Percentiles rank a stretch among this genome's conserved stretches.
These are phyloP conservation scores for Trigoniulus corallinus DNA, from an alignment of 1,140 invertebrate genomes.

Conservation along the genomic window DNA sequence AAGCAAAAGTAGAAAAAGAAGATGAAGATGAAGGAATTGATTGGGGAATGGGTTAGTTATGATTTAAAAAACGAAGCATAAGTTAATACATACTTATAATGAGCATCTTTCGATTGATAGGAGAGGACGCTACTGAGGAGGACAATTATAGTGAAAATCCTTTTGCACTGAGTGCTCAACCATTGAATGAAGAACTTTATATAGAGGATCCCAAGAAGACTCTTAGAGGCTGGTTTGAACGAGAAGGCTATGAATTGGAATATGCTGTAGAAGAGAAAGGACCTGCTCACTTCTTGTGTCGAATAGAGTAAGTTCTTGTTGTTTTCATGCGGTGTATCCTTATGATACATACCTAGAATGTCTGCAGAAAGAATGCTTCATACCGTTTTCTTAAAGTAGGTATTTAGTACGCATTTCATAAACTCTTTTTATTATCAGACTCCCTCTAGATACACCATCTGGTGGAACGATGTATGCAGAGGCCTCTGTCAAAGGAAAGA, in stretches of 20 bases:
- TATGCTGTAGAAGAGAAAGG: constrained; percentile 71
- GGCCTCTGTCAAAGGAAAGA: constrained; percentile 72
- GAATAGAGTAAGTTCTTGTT: constrained; percentile 34
- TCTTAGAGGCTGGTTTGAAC: constrained; percentile 80
- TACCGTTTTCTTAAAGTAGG: background rate
- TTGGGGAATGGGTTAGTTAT: constrained; percentile 74
- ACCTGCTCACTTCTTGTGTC: constrained; percentile 53
- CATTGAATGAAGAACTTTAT: constrained; percentile 70
- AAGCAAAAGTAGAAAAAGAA: constrained; percentile 12
- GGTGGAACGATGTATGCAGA: constrained; percentile 62
- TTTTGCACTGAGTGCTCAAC: constrained; percentile 39
- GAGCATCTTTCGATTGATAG: constrained; percentile 29
- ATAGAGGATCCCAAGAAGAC: constrained; percentile 91
- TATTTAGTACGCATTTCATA: background rate
- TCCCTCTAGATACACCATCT: constrained; percentile 60
- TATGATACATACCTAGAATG: background rate
- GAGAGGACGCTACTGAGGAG: constrained; percentile 68
- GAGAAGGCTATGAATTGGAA: constrained; percentile 71
- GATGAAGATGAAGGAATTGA: constrained; percentile 43
- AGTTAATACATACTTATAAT: background rate
- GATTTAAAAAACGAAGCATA: too few species aligned
- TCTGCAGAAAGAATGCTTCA: background rate
- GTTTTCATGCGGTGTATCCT: background rate
- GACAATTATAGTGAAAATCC: constrained; percentile 47
- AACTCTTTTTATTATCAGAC: constrained; percentile 31